Evolutionary conservation across 2,797 vertebrate genomes (phyloP).

Genomic region (Podarcis lilfordi): DNA sequence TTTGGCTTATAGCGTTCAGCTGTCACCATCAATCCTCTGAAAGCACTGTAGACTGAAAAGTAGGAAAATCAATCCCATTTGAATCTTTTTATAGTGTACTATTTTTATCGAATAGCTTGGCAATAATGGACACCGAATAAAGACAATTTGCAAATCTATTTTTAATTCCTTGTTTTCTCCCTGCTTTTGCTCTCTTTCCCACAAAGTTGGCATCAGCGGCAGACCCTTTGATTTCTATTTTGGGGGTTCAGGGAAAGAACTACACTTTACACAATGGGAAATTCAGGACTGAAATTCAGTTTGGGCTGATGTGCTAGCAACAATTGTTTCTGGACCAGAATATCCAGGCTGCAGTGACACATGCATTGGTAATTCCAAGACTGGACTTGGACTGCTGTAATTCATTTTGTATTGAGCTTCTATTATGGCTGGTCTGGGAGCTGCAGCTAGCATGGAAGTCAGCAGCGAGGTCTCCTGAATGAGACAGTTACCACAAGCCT

Average conservation of each 20-base stretch:
- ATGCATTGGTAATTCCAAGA: no score
- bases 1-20: not conserved
- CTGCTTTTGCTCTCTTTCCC: not conserved
- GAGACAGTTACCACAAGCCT: no score
- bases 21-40: not conserved
- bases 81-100: not conserved
- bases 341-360: no score
- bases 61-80: constrained; percentile 13
- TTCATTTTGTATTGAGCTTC: no score
- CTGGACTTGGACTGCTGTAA: no score
- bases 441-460: no score
- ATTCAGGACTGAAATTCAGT: no score
- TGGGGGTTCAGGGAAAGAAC: not conserved
- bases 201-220: not conserved
- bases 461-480: no score
- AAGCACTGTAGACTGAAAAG: not conserved
- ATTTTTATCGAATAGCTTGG: constrained; percentile 4
- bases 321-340: no score
- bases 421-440: no score
- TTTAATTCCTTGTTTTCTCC: not conserved
- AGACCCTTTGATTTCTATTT: not conserved
- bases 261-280: not conserved
- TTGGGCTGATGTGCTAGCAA: no score
- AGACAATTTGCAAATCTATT: not conserved
- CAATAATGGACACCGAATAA: not conserved